Evolutionary conservation across 2,888 invertebrate genomes (phyloP).

Genomic region (Pseudolycoriella hygida): DNA sequence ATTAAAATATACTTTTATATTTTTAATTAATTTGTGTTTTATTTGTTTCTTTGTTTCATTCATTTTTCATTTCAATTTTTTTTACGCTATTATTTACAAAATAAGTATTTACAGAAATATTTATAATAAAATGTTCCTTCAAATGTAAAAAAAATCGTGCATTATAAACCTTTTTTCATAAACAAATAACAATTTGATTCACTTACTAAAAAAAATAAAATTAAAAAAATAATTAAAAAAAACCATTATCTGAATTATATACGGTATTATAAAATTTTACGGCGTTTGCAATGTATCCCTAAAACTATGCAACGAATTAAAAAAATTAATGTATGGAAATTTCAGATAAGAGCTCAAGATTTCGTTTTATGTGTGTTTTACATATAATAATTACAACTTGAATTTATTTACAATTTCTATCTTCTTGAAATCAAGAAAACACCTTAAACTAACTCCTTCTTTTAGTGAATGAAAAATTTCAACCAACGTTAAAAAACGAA

Average conservation of each 20-base stretch:
- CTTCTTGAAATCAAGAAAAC: too few relatives aligned
- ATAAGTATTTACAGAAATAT: not conserved
- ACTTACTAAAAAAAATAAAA: conserved; percentile 10
- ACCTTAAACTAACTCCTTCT: too few relatives aligned
- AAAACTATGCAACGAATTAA: conserved; percentile 1
- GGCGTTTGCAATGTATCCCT: not conserved
- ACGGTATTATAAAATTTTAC: not conserved
- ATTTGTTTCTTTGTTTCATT: not conserved
- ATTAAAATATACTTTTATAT: not conserved
- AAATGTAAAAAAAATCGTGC: not conserved
- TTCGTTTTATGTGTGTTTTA: too few relatives aligned
- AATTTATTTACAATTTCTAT: too few relatives aligned
- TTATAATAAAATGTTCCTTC: not conserved
- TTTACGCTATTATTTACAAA: not conserved
- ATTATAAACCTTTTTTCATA: not conserved
- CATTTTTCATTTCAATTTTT: not conserved
- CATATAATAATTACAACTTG: too few relatives aligned
- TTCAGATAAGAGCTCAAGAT: too few relatives aligned
- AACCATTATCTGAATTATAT: not conserved
- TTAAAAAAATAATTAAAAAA: not conserved
- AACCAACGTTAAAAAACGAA: too few relatives aligned
- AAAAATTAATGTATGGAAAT: too few relatives aligned
- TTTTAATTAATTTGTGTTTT: conserved; percentile 1
- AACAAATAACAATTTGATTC: not conserved
- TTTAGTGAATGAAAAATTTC: too few relatives aligned